A percentile compares a stretch with the other conserved stretches of the same genome.
Evolutionary conservation across 2,113 vertebrate species (phyloP).

Genomic region (Phrynosoma blainvillii): DNA sequence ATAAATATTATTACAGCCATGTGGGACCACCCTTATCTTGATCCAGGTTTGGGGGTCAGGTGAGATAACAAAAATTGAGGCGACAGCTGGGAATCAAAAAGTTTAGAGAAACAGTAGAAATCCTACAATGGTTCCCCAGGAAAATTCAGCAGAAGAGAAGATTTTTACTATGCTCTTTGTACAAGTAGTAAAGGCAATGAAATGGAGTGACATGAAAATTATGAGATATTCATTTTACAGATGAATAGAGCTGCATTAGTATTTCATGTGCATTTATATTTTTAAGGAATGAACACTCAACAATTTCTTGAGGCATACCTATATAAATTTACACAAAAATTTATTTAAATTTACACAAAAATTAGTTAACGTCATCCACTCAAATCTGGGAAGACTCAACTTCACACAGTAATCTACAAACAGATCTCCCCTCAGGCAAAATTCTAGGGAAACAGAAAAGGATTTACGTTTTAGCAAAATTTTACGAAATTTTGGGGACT

Average conservation of each 20-base stretch:
- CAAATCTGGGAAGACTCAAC: background rate
- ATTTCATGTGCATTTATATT: conserved; percentile 14
- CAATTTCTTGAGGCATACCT: background rate
- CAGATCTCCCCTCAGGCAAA: background rate
- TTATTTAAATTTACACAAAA: conserved; percentile 17
- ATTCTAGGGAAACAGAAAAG: background rate
- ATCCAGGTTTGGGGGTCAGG: background rate
- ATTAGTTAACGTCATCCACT: conserved; percentile 7
- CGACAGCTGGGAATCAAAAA: background rate
- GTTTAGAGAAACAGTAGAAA: background rate
- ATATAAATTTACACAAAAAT: conserved; percentile 18
- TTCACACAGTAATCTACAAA: background rate
- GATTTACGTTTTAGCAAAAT: background rate
- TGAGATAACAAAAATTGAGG: background rate
- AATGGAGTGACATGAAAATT: background rate
- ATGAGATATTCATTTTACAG: background rate
- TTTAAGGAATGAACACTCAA: conserved; percentile 10
- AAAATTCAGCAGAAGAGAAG: background rate
- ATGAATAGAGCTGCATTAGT: conserved; percentile 2
- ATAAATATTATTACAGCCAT: too few relatives aligned
- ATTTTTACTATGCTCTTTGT: background rate
- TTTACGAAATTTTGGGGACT: background rate
- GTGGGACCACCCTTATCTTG: too few relatives aligned
- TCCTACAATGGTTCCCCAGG: background rate
- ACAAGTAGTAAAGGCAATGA: background rate